Evolutionary conservation across 2,888 invertebrate species (phyloP).

Genomic region (Conomelus anceps): DNA sequence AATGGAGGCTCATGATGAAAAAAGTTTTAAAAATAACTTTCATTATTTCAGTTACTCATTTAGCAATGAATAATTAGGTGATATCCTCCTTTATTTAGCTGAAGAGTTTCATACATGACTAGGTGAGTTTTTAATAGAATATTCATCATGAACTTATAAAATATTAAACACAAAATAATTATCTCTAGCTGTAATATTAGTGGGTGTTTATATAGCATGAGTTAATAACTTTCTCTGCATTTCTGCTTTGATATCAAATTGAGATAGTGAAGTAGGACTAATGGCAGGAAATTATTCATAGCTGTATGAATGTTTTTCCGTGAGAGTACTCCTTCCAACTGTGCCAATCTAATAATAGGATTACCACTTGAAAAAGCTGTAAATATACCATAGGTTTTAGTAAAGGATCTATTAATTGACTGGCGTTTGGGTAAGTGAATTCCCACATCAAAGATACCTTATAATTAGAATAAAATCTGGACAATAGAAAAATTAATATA

Average conservation of each 20-base stretch:
- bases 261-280: background rate
- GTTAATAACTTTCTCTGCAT: background rate
- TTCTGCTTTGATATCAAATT: background rate
- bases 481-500: no score
- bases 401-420: background rate
- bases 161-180: background rate
- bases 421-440: no score
- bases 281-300: background rate
- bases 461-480: no score
- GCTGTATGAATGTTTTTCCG: background rate
- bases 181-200: background rate
- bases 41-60: background rate
- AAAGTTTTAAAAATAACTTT: no score
- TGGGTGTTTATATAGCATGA: background rate
- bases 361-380: background rate
- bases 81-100: background rate
- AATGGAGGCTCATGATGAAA: no score
- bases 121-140: background rate
- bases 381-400: background rate
- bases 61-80: background rate
- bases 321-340: no score
- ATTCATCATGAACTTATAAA: background rate
- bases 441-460: no score
- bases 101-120: background rate
- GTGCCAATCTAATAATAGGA: background rate